phyloP scores from a whole-genome alignment of 2,113 vertebrate species.

The Macrotis lagotis region DNA sequence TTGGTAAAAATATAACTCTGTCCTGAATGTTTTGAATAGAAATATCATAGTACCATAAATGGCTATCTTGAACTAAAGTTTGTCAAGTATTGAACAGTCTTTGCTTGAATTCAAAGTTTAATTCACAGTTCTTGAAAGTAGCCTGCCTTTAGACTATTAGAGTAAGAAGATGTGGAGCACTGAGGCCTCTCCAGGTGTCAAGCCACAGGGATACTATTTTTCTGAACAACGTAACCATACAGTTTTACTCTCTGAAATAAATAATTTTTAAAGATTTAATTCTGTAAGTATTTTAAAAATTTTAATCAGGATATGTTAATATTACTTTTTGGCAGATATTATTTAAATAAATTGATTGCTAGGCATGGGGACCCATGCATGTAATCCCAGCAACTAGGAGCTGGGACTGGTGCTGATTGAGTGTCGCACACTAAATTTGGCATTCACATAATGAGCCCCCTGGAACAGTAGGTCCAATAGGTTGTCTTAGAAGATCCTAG shows the following conservation, averaged over 20 bases:
- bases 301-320: slow-evolving; percentile 31
- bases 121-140: background rate
- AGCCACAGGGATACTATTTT: slow-evolving; percentile 9
- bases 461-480: background rate
- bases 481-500: background rate
- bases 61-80: background rate
- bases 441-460: background rate
- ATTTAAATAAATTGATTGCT: background rate
- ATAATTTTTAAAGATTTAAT: background rate
- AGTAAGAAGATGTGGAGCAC: background rate
- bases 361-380: background rate
- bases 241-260: background rate
- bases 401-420: background rate
- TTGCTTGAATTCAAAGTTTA: background rate
- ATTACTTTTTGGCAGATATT: background rate
- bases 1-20: too few species aligned
- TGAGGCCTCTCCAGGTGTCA: background rate
- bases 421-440: background rate
- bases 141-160: background rate
- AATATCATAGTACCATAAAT: background rate
- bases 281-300: slow-evolving; percentile 13
- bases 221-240: background rate
- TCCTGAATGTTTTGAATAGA: background rate
- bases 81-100: background rate
- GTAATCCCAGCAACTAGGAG: background rate